phyloP scores from a whole-genome alignment of 64 coral and sea anemone species.

The Montipora capricornis region DNA sequence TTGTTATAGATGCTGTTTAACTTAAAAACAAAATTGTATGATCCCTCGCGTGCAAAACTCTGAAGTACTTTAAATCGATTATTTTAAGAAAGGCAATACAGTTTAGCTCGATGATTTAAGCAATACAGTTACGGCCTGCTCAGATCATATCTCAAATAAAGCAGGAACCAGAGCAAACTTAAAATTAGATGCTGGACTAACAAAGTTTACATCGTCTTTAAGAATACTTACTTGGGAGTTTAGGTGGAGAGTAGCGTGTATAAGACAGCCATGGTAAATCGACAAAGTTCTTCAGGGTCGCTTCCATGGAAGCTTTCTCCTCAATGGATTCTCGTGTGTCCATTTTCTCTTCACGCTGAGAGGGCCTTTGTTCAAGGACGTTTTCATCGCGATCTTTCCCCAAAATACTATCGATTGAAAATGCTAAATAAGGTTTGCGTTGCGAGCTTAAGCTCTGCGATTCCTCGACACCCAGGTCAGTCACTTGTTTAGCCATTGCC shows the following conservation, averaged over 20 bases:
- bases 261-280: constrained; percentile 91
- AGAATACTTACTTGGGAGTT: constrained; percentile 89
- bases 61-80: background rate
- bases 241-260: constrained; percentile 93
- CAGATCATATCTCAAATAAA: background rate
- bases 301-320: background rate
- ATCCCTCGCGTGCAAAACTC: background rate
- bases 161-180: background rate
- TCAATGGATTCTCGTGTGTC: background rate
- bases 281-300: background rate
- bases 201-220: background rate
- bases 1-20: background rate
- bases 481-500: constrained; percentile 32
- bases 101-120: too few relatives aligned
- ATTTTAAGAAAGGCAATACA: background rate
- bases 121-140: background rate
- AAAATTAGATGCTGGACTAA: too few relatives aligned
- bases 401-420: constrained; percentile 56
- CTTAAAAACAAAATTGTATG: background rate
- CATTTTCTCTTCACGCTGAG: constrained; percentile 32
- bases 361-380: constrained; percentile 23
- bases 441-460: background rate
- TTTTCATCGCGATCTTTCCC: constrained; percentile 4
- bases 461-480: background rate
- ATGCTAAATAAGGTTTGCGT: constrained; percentile 5